Percentiles rank a stretch among this genome's conserved stretches.
These are phyloP conservation scores for Mesembrinibis cayennensis DNA, from an alignment of 2,113 vertebrate genomes.

Conservation along the genomic window DNA sequence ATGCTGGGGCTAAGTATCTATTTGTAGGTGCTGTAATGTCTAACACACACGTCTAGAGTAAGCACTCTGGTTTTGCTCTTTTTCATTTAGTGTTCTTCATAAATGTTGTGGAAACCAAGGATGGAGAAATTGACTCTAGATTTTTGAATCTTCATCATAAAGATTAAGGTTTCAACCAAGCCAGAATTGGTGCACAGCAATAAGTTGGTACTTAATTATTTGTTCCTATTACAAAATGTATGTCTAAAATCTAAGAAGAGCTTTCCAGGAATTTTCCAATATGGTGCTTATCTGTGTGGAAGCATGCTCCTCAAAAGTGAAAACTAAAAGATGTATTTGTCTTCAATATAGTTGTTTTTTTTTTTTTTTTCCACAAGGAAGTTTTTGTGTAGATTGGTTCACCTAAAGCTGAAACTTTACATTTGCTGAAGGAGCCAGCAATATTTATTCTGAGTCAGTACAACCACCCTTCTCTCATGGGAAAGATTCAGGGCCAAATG, in stretches of 20 bases:
- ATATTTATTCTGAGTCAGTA: not conserved
- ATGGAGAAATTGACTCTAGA: not conserved
- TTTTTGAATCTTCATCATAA: not conserved
- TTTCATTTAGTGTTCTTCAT: not conserved
- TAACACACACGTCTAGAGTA: not conserved
- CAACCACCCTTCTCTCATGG: not conserved
- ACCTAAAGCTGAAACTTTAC: not conserved
- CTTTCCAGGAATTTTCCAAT: not conserved
- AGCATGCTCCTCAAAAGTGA: not conserved
- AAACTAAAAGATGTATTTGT: not conserved
- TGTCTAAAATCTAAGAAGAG: not conserved
- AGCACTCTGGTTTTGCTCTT: not conserved
- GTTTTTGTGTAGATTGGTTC: not conserved
- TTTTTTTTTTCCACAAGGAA: not conserved
- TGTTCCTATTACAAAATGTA: not conserved
- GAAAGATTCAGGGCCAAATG: conserved; percentile 14
- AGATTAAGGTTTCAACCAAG: not conserved
- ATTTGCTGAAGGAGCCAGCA: not conserved
- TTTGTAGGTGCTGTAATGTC: not conserved
- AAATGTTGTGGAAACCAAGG: not conserved
- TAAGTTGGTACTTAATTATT: not conserved
- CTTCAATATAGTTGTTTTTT: not conserved
- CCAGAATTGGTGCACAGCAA: not conserved
- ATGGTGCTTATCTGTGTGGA: not conserved
- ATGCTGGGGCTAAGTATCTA: not conserved